Evolutionary conservation across 37 sponge, comb jelly and placozoan genomes (phyloP).

Genomic region (Aplysina aerophoba): DNA sequence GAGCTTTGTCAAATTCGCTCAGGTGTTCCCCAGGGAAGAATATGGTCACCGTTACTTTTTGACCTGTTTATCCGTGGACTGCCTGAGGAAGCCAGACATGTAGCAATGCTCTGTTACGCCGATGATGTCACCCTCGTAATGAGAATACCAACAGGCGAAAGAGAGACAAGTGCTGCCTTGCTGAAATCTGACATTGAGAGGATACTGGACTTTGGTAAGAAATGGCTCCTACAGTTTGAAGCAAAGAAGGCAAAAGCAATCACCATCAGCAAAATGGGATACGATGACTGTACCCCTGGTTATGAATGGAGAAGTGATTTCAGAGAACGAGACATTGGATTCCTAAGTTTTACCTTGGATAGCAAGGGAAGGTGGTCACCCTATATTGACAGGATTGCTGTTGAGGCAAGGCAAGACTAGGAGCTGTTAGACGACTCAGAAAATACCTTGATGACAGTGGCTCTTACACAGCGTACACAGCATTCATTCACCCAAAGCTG

Average conservation of each 20-base stretch:
- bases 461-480: conserved; percentile 19
- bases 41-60: conserved; percentile 19
- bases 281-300: not conserved
- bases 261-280: not conserved
- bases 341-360: conserved; percentile 22
- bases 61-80: not conserved
- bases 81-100: conserved; percentile 8
- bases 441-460: conserved; percentile 14
- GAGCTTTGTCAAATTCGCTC: not conserved
- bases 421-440: not conserved
- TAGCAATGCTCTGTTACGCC: conserved; percentile 13
- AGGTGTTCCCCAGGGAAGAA: conserved; percentile 25
- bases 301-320: not conserved
- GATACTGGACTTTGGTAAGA: conserved; percentile 13
- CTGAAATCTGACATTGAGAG: conserved; percentile 18
- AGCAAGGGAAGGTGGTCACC: conserved; percentile 3
- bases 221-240: conserved; percentile 30
- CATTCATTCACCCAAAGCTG: not conserved
- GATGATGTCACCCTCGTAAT: conserved; percentile 15
- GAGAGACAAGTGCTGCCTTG: conserved; percentile 20
- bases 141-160: conserved; percentile 34
- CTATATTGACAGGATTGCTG: not conserved
- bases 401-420: conserved; percentile 18
- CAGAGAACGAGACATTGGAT: conserved; percentile 23
- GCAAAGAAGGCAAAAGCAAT: conserved; percentile 32